Conservation (phyloP, 2,113 vertebrate genomes). For the Pseudois nayaur region DNA sequence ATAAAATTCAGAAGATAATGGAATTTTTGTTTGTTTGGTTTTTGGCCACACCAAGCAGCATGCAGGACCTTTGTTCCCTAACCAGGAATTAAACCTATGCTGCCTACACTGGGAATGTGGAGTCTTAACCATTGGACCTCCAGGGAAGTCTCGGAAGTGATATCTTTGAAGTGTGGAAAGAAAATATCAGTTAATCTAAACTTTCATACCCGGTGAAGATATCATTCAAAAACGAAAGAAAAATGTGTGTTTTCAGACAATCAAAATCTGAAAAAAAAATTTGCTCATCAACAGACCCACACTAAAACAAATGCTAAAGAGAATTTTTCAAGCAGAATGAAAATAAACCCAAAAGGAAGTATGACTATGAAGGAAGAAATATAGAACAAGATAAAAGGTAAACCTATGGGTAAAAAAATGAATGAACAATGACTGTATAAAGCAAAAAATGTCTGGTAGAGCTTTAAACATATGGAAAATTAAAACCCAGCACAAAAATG, state of each 20-base stretch:
- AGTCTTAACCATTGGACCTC: not conserved
- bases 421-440: not conserved
- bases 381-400: not conserved
- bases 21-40: not conserved
- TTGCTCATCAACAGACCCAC: not conserved
- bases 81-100: not conserved
- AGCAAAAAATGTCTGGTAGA: not conserved
- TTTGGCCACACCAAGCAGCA: not conserved
- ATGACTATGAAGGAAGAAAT: not conserved
- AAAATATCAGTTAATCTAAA: not conserved
- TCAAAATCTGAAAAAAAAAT: not conserved
- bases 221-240: not conserved
- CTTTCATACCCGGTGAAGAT: not conserved
- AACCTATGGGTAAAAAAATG: not conserved
- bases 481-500: not conserved
- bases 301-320: not conserved
- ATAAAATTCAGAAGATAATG: conserved; percentile 2
- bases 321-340: not conserved
- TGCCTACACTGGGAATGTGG: not conserved
- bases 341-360: not conserved
- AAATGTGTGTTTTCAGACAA: not conserved
- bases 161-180: not conserved
- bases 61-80: not conserved
- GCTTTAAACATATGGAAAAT: not conserved
- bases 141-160: not conserved